Evolutionary conservation across 2,113 vertebrate species (phyloP), one percentile per base, ranked within the genome.

Genomic region (Stigmatopora argus): DNA sequence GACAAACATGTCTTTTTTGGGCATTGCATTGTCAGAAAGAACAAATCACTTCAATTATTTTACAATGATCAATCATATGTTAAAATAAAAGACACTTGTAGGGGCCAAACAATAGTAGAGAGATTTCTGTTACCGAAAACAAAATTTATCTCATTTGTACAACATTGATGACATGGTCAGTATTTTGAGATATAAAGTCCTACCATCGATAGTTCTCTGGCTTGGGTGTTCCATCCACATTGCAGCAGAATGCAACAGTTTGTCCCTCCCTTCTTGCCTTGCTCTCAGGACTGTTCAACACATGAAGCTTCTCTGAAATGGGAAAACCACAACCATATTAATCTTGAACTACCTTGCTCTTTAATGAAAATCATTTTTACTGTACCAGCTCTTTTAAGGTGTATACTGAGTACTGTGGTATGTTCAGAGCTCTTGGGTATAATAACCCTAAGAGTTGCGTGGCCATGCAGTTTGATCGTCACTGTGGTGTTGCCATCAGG

Each of bases 201-300:
- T 84, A 99, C 97, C 97, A 99, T 73, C 95, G 88, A 69, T 96
- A 99, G 10, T 88, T 89, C 23, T 94, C 87, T 0, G 94, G 93
- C 19, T 82, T 78, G 1, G 95, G 95, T 38, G 79, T 90, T 52
- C 97, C 96, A 0, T 64, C 64, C 51, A 95, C 93, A 3, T 94
- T 91, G 3, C 97, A 99, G 85, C 97, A 99, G 78, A 99, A 86
- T 0, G 93, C 87, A 65, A 91, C 92, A 0, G 91, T 94, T 80
- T 99, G 94, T 15, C 96, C 95, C 47, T 86, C 89, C 61, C 88
- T 87, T 61, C 95, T 92, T 7, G 87, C 92, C 71, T 97, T 98
- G 63, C 82, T 90, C 69, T 92, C 87, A 0, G 95, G 96, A 71
- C 90, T 93, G 74, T 87, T 94, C 59, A 92, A 46, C 35, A 98